Evolutionary conservation across 2,113 vertebrate genomes (phyloP).

Genomic region (Turdus rufiventris): DNA sequence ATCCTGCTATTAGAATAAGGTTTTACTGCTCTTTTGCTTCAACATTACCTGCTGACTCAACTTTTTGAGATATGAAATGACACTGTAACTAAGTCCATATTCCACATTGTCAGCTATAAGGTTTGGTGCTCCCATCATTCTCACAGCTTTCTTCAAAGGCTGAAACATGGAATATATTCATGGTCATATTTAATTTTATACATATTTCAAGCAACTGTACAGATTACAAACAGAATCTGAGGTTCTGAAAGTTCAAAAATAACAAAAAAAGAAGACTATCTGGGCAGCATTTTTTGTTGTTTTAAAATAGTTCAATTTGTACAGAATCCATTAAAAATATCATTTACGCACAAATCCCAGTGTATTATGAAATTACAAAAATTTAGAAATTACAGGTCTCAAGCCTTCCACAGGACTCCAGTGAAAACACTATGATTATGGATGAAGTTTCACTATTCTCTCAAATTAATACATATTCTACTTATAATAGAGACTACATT

Average conservation of each 20-base stretch:
- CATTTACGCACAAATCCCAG: neutral
- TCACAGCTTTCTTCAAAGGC: constrained; percentile 93
- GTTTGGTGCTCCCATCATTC: constrained; percentile 97
- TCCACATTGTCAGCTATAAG: constrained; percentile 96
- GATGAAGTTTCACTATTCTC: neutral
- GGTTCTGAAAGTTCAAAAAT: neutral
- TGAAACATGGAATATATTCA: constrained; percentile 54
- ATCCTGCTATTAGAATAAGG: neutral
- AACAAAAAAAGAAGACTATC: neutral
- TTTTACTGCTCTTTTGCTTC: constrained; percentile 46
- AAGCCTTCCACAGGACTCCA: neutral
- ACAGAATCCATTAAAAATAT: neutral
- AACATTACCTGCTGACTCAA: constrained; percentile 93
- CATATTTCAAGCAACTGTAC: neutral
- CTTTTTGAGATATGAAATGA: constrained; percentile 98
- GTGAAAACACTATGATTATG: neutral
- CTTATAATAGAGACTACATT: neutral
- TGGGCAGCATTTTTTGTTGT: neutral
- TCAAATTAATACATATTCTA: neutral
- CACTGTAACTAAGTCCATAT: constrained; percentile 96
- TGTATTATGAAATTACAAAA: neutral
- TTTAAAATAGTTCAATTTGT: neutral
- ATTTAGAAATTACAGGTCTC: neutral
- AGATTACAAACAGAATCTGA: neutral
- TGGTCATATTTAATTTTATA: neutral